A percentile compares a stretch with the other conserved stretches of the same genome.
phyloP scores from a whole-genome alignment of 2,888 invertebrate genomes.

The Erannis defoliaria region DNA sequence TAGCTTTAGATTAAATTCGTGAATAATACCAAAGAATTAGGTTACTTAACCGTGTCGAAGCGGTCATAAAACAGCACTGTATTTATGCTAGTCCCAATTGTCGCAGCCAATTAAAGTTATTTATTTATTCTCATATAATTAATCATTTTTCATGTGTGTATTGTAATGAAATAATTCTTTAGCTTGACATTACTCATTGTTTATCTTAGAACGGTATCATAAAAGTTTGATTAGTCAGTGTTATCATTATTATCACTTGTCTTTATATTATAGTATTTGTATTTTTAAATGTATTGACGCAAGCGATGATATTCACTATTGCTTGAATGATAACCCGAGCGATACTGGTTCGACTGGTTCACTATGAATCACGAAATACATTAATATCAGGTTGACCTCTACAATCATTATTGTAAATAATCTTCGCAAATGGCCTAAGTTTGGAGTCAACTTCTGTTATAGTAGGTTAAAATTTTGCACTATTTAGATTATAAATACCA shows the following conservation, averaged over 20 bases:
- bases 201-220: constrained; percentile 61
- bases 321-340: constrained; percentile 50
- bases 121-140: constrained; percentile 70
- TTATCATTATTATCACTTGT: constrained; percentile 47
- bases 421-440: constrained; percentile 59
- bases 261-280: constrained; percentile 46
- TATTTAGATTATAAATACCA: constrained; percentile 16
- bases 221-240: constrained; percentile 59
- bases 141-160: constrained; percentile 64
- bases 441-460: constrained; percentile 10
- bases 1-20: constrained; percentile 73
- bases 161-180: constrained; percentile 54
- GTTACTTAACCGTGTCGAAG: constrained; percentile 59
- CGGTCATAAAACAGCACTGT: constrained; percentile 60
- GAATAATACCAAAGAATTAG: constrained; percentile 82
- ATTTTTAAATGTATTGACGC: constrained; percentile 59
- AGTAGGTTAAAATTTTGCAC: constrained; percentile 16
- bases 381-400: constrained; percentile 49
- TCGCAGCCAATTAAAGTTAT: constrained; percentile 68
- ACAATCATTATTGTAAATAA: constrained; percentile 46
- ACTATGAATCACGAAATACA: constrained; percentile 47
- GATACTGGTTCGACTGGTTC: constrained; percentile 38
- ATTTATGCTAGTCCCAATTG: constrained; percentile 77
- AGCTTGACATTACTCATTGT: constrained; percentile 64
- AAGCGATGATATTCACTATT: constrained; percentile 56